Evolutionary conservation across 1,140 invertebrate species (phyloP).

Genomic region (Ridgeia piscesae): DNA sequence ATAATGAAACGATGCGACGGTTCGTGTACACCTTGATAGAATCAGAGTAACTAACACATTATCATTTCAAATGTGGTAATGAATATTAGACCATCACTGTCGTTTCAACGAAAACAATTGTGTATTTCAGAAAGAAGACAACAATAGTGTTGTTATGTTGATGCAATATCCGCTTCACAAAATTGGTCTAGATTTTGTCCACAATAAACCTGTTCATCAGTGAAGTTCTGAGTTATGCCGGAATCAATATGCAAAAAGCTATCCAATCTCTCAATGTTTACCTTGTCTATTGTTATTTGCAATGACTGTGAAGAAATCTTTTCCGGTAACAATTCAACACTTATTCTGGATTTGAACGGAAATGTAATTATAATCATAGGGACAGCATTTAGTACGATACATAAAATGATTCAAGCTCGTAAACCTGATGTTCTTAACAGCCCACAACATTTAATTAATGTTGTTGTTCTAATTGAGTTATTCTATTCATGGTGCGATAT

Average conservation of each 20-base stretch:
- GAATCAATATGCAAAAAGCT: neutral
- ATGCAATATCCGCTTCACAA: neutral
- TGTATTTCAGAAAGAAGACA: neutral
- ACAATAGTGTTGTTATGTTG: neutral
- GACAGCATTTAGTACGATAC: no score
- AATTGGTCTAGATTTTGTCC: neutral
- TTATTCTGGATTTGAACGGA: neutral
- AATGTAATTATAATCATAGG: no score
- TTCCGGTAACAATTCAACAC: neutral
- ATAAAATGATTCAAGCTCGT: no score
- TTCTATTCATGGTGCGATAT: no score
- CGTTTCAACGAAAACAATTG: neutral
- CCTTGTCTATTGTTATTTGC: neutral
- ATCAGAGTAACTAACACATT: neutral
- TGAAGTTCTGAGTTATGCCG: neutral
- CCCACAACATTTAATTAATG: no score
- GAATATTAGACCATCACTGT: neutral
- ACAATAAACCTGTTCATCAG: neutral
- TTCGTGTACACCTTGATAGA: neutral
- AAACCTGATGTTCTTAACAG: no score
- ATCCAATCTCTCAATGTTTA: neutral
- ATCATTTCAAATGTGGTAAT: neutral
- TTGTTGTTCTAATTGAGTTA: no score
- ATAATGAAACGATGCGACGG: neutral
- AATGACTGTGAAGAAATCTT: neutral